Conservation (phyloP, 2,113 vertebrate genomes). For the Alouatta palliata region DNA sequence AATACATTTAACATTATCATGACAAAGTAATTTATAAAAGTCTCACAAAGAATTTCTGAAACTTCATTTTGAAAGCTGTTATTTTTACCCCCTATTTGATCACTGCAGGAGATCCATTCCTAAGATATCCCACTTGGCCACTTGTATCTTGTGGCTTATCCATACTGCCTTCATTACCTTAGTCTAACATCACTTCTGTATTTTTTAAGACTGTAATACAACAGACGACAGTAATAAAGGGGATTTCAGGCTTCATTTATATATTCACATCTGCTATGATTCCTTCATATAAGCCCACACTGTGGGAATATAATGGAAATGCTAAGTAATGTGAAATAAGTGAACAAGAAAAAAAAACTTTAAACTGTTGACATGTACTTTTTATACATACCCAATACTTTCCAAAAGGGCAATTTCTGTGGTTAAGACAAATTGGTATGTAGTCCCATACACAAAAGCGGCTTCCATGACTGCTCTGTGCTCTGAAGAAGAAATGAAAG, state of each 20-base stretch:
- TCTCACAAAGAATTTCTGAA: background rate
- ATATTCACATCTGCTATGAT: background rate
- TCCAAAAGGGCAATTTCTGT: conserved; percentile 90
- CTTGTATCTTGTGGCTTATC: background rate
- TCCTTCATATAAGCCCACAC: background rate
- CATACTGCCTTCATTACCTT: background rate
- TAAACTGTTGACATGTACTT: background rate
- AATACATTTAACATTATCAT: background rate
- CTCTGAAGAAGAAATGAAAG: conserved; percentile 82
- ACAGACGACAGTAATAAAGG: background rate
- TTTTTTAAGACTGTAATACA: background rate
- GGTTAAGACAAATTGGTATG: conserved; percentile 94
- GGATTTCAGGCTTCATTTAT: background rate
- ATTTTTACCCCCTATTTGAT: background rate
- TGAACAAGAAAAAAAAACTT: background rate
- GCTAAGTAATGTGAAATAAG: background rate
- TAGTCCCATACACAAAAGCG: conserved; percentile 93
- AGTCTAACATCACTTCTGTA: background rate
- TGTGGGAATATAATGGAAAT: background rate
- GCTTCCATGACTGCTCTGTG: conserved; percentile 97
- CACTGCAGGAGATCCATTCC: background rate
- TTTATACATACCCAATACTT: conserved; percentile 86
- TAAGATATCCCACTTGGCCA: background rate
- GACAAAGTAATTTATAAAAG: background rate
- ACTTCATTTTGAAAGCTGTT: background rate